Evolutionary conservation across 2,113 vertebrate species (phyloP).

Genomic region (Tychaedon coryphoeus): DNA sequence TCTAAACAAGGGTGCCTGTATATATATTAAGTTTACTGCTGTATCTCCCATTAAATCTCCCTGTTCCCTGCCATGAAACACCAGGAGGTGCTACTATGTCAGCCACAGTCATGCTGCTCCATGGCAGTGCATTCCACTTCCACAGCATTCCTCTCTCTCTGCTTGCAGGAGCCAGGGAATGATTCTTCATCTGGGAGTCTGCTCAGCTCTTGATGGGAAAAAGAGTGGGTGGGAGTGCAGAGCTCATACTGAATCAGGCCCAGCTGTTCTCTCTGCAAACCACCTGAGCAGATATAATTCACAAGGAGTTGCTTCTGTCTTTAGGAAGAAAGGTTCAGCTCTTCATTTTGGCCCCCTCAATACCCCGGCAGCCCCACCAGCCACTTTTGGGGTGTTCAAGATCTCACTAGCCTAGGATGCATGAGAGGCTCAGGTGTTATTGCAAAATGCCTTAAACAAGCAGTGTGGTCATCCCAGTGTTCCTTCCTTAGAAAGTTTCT

Average conservation of each 20-base stretch:
- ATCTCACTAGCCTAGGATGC: not conserved
- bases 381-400: not conserved
- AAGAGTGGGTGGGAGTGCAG: not conserved
- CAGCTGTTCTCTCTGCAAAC: not conserved
- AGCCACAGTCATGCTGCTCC: fast-evolving
- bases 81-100: not conserved
- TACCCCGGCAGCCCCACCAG: not conserved
- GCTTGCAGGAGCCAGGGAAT: not conserved
- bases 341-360: not conserved
- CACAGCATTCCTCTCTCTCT: not conserved
- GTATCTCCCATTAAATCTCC: not conserved
- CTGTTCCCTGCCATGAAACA: not conserved
- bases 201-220: not conserved
- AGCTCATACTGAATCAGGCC: not conserved
- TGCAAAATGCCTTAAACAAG: not conserved
- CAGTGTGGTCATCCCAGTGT: not conserved
- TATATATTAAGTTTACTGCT: not conserved
- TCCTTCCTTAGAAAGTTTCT: not conserved
- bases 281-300: not conserved
- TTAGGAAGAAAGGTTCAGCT: not conserved
- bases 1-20: not conserved
- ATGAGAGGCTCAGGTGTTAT: not conserved
- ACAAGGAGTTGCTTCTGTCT: not conserved
- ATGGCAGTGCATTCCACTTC: fast-evolving
- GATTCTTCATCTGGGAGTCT: not conserved